Evolutionary conservation across 1,140 invertebrate species (phyloP), one percentile per base, ranked within the genome.

Genomic region (Nebria ingens): DNA sequence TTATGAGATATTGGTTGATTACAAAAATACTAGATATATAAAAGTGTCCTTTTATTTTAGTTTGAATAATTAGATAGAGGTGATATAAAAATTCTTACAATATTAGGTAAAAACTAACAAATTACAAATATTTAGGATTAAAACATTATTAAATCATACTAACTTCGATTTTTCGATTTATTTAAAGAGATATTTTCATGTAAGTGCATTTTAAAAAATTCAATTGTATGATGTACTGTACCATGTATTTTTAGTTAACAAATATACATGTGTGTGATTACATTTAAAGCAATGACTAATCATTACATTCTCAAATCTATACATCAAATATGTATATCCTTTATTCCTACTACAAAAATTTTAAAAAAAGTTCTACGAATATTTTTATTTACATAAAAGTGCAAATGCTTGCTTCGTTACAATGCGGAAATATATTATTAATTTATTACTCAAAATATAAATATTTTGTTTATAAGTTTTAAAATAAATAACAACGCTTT

Each of bases 151-250:
- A 56, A 56, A 51, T 54, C 56, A 56, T 45, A 56, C 45, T 51
- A 52, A 21, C 54, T 45, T 59, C 58, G 54, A 56, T n/a, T n/a
- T 59, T 59, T 59, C 56, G 55, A 54, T 45, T 45, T 45, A 59
- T 56, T 56, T 59, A 56, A 56, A 59, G 55, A 58, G 51, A 56
- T 59, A 52, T 59, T 53, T 53, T 52, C 42, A 56, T 54, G 55
- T 56, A 55, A 40, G 25, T 53, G 55, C 56, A 59, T 59, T 56
- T 59, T 50, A 59, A 59, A 56, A 53, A 59, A 59, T 56, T 56
- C 50, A 59, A 53, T 56, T 59, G 58, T 59, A 55, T 59, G 55
- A 59, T 52, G 51, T 21, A 19, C 49, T 56, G 50, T 21, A 21
- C 23, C 29, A 52, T 19, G 20, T 40, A 52, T 53, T 42, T 21